These are phyloP conservation scores for Myotis vivesi DNA, from an alignment of 2,797 vertebrate species.

Conservation along the genomic window DNA sequence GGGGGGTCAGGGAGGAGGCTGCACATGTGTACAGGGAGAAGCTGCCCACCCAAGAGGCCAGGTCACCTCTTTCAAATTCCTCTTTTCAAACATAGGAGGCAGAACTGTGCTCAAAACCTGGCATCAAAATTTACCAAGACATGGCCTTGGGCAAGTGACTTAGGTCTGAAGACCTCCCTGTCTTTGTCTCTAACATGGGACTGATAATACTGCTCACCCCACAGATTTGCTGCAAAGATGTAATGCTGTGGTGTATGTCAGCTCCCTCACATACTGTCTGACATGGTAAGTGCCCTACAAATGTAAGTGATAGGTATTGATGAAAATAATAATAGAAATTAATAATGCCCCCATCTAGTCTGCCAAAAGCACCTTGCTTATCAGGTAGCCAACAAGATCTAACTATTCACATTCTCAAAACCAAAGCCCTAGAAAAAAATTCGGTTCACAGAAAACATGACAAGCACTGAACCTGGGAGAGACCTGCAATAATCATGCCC, in stretches of 20 bases:
- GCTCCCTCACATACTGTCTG: background rate
- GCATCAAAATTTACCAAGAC: background rate
- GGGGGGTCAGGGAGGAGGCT: background rate
- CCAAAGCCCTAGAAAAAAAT: conserved; percentile 2
- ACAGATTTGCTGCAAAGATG: background rate
- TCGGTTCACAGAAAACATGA: background rate
- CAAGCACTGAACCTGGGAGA: background rate
- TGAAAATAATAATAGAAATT: conserved; percentile 15
- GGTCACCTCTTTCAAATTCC: background rate
- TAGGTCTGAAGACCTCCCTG: background rate
- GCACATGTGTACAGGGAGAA: too few relatives aligned
- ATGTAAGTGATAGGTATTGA: background rate
- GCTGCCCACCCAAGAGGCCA: background rate
- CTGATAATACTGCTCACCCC: background rate
- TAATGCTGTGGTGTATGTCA: background rate
- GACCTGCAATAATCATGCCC: background rate
- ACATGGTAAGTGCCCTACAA: background rate
- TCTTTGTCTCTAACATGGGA: background rate
- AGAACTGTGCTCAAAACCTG: background rate
- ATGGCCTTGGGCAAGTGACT: background rate
- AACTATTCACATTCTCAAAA: background rate
- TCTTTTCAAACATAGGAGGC: background rate
- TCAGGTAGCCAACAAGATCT: background rate
- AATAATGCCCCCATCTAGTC: background rate
- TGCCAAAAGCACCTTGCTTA: background rate